Conservation (phyloP, 2,797 vertebrate genomes). For the Masticophis lateralis region DNA sequence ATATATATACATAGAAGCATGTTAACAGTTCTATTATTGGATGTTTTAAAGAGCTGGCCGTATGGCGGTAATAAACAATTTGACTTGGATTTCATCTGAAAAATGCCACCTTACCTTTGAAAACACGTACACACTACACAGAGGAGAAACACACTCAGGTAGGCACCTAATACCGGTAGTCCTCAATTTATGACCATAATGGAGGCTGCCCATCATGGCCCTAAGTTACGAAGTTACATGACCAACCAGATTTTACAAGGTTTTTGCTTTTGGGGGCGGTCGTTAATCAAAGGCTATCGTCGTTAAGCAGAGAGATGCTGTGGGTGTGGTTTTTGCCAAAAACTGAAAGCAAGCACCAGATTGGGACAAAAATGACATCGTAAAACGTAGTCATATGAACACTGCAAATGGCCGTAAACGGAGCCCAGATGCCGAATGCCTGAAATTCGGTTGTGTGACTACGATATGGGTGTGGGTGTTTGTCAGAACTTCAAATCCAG, state of each 20-base stretch:
- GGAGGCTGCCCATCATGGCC: background rate
- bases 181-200: background rate
- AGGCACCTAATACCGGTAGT: background rate
- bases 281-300: background rate
- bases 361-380: background rate
- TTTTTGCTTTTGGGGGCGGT: fast-evolving
- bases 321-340: background rate
- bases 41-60: background rate
- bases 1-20: background rate
- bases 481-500: background rate
- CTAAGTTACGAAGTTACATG: background rate
- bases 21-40: background rate
- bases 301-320: background rate
- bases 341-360: background rate
- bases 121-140: background rate
- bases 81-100: background rate
- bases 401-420: background rate
- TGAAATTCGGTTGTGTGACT: background rate
- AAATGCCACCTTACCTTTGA: background rate
- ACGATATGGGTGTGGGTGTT: background rate
- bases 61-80: background rate
- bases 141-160: background rate
- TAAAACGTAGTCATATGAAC: background rate
- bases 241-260: background rate
- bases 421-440: background rate